Evolutionary conservation across 2,797 vertebrate genomes (phyloP), one percentile per base, ranked within the genome.

Genomic region (Coluber constrictor): DNA sequence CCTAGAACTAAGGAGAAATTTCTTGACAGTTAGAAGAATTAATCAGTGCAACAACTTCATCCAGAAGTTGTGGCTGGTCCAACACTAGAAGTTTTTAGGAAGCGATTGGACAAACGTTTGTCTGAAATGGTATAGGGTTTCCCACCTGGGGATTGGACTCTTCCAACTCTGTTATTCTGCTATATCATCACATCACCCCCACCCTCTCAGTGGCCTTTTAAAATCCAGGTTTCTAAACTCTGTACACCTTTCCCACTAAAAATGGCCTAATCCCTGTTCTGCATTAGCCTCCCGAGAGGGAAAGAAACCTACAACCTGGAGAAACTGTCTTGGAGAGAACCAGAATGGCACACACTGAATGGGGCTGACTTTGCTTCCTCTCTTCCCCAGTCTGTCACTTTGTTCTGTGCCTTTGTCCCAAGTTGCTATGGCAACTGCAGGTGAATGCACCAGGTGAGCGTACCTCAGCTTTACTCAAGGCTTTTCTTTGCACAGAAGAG

Each of bases 351-450:
- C 3, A 5, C 37, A 83, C 37, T 1, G 2, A 37, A 37, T 12
- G 1, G 9, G 37, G 9, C 10, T 11, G 4, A 25, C 20, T 83
- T 83, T 47, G 20, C 74, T 25, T 83, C 74, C 20, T 47, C 20
- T 43, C 4, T 15, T 23, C 60, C 60, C 59, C n/a, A 27, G 37
- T 57, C 87, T 54, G 63, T 11, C 59, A 74, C 88, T 63, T 70
- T 16, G 32, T 66, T 93, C 56, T 5, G 23, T 88, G 43, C 43
- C 90, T 60, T 56, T 10, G 66, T 74, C 90, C 60, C 0, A 0
- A 0, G 0, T 87, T 94, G 61, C 90, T 25, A 0, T n/a, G 60
- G 23, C 0, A 13, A 87, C 0, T 0, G 87, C 94, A 95, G 91
- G 63, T 94, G 32, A 92, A 86, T 29, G 56, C 66, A 32, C 60